Evolutionary conservation across 2,113 vertebrate species (phyloP).

Genomic region (Cheilinus undulatus): DNA sequence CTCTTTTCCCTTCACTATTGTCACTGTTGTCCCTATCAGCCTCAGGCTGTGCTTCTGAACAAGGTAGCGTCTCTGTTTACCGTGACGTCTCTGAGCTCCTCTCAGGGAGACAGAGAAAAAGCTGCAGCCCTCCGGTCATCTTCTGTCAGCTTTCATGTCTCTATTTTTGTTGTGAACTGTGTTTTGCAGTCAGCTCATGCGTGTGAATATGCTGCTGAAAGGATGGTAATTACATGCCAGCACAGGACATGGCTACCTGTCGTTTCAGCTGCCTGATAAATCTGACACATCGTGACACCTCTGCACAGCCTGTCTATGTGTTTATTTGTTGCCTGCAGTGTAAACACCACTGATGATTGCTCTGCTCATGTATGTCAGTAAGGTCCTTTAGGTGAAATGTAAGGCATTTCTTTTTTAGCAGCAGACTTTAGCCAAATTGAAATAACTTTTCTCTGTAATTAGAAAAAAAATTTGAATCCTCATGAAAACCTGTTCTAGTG

Average conservation of each 20-base stretch:
- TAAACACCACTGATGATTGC: too few relatives aligned
- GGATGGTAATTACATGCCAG: constrained; percentile 27
- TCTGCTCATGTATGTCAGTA: neutral
- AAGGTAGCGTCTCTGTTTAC: constrained; percentile 33
- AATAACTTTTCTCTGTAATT: constrained; percentile 28
- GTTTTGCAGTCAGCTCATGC: constrained; percentile 28
- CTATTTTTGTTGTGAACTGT: constrained; percentile 36
- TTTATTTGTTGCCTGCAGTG: neutral
- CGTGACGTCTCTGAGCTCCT: constrained; percentile 17
- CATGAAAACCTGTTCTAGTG: constrained; percentile 43
- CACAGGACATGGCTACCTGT: constrained; percentile 2
- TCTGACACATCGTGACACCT: constrained; percentile 23
- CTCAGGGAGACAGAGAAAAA: constrained; percentile 13
- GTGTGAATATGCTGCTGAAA: constrained; percentile 36
- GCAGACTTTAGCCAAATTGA: neutral
- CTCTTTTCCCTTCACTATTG: neutral
- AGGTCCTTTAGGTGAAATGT: constrained; percentile 18
- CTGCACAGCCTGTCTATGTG: constrained; percentile 4
- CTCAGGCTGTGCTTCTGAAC: constrained; percentile 26
- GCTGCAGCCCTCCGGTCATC: constrained; percentile 33
- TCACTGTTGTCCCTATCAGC: constrained; percentile 22
- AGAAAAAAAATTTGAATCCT: too few relatives aligned
- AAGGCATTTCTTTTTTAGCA: constrained; percentile 20
- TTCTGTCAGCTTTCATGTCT: constrained; percentile 21
- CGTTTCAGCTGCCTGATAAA: constrained; percentile 21